These are phyloP conservation scores for Hydrolagus colliei DNA, from an alignment of 2,797 vertebrate species.

Conservation along the genomic window DNA sequence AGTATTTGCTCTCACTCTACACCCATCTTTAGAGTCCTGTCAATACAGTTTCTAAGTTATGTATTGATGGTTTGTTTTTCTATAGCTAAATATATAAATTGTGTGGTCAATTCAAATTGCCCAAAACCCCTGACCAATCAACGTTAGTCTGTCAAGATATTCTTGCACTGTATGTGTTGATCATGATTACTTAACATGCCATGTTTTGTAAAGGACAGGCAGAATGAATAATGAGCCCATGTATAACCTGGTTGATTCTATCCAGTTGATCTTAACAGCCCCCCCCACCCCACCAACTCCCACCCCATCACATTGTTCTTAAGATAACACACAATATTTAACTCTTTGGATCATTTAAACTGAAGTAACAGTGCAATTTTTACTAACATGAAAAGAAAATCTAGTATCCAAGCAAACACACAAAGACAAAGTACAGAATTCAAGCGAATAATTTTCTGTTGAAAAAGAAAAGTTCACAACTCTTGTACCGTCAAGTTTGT, in stretches of 20 bases:
- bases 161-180: neutral
- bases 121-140: neutral
- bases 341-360: conserved; percentile 1
- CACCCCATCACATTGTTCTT: neutral
- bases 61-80: no score
- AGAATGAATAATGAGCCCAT: neutral
- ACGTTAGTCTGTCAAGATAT: neutral
- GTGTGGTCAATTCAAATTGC: no score
- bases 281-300: neutral
- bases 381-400: neutral
- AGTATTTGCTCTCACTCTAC: no score
- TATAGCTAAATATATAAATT: no score
- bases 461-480: conserved; percentile 15
- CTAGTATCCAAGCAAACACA: neutral
- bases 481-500: conserved; percentile 7
- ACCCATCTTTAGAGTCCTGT: no score
- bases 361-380: neutral
- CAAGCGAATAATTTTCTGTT: neutral
- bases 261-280: neutral
- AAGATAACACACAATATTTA: neutral
- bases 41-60: no score
- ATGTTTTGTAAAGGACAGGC: neutral
- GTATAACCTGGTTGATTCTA: no score
- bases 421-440: neutral
- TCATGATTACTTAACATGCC: neutral